These are phyloP conservation scores for Capromys pilorides DNA, from an alignment of 2,797 vertebrate genomes.

Conservation along the genomic window DNA sequence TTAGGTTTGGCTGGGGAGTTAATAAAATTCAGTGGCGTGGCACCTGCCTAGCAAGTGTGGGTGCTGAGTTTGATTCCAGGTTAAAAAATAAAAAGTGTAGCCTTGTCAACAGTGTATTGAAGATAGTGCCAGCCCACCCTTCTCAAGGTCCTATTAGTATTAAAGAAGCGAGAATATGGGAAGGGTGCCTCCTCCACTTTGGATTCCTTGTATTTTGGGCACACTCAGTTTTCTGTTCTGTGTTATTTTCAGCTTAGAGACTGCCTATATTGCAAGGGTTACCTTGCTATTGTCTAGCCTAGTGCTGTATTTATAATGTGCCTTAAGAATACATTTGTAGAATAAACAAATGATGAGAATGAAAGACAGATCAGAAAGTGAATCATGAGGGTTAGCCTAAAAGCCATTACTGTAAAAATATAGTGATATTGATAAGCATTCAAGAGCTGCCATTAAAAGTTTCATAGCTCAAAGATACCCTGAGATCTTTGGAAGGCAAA, in stretches of 20 bases:
- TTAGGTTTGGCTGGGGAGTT: not conserved
- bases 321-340: not conserved
- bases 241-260: not conserved
- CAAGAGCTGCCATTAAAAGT: conserved; percentile 75
- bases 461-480: conserved; percentile 76
- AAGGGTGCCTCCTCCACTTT: not conserved
- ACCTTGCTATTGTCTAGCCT: not conserved
- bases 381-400: conserved; percentile 56
- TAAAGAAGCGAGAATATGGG: not conserved
- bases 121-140: not conserved
- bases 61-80: too few relatives aligned
- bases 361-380: conserved; percentile 52
- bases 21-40: too few relatives aligned
- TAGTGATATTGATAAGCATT: conserved; percentile 73
- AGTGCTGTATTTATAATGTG: not conserved
- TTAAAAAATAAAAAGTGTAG: not conserved
- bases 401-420: conserved; percentile 67
- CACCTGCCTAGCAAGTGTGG: too few relatives aligned
- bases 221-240: not conserved
- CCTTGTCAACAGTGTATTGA: not conserved
- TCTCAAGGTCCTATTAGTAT: not conserved
- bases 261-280: not conserved
- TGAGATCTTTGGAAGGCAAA: conserved; percentile 78
- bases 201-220: not conserved
- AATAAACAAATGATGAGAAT: conserved; percentile 59